Evolutionary conservation across 1,140 invertebrate genomes (phyloP).

Genomic region (Cyrtorhinus lividipennis): DNA sequence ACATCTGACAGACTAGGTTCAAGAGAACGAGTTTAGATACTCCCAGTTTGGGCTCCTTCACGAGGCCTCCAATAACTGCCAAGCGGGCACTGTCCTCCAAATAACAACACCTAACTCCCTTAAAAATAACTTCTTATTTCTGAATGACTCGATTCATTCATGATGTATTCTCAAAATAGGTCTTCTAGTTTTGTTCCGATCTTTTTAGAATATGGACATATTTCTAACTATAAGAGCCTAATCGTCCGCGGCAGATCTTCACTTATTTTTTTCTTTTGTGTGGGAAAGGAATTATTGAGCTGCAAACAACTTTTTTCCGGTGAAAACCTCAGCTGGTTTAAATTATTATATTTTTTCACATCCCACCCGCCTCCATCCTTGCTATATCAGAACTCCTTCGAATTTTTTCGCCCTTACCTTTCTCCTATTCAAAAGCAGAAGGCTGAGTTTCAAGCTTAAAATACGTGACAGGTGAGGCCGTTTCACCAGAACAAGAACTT

Average conservation of each 20-base stretch:
- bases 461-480: not conserved
- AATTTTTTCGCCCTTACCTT: not conserved
- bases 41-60: too few species aligned
- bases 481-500: not conserved
- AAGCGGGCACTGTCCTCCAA: not conserved
- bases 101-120: not conserved
- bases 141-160: not conserved
- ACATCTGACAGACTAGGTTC: too few species aligned
- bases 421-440: not conserved
- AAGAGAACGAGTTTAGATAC: too few species aligned
- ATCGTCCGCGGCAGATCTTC: not conserved
- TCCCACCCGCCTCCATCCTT: not conserved
- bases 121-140: not conserved
- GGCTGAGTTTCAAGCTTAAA: not conserved
- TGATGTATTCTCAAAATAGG: not conserved
- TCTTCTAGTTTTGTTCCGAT: not conserved
- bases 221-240: not conserved
- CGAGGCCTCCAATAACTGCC: too few species aligned
- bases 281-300: not conserved
- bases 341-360: not conserved
- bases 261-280: not conserved
- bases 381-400: too few species aligned
- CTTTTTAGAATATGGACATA: not conserved
- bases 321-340: not conserved
- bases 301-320: not conserved